Evolutionary conservation across 2,113 vertebrate genomes (phyloP), one percentile per base, ranked within the genome.

Genomic region (Barbus barbus): DNA sequence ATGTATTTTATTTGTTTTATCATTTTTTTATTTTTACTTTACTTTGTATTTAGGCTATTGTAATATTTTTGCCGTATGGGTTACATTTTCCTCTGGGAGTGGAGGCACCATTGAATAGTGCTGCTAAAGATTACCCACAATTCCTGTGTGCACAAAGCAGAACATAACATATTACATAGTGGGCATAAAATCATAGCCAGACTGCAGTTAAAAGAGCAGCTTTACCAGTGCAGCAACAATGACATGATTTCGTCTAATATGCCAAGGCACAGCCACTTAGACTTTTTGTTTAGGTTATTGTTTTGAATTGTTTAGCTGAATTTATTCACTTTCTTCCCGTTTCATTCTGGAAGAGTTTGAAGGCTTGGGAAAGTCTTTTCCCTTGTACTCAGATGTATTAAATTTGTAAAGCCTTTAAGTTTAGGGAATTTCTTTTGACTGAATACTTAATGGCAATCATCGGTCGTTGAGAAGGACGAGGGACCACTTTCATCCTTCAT

Each of bases 401-500:
- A 26, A 72, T 83, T 58, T 72, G 44, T 56, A 51, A 28, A 51
- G 28, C 26, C n/a, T 41, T 7, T 16, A 13, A 82, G 14, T 18
- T 75, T 41, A 60, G 31, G 61, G 53, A 83, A 58, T 44, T 60
- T 83, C 69, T 31, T 76, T 51, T 69, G 60, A 60, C 63, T 12
- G 80, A 86, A 89, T 82, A 78, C 60, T 81, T 71, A 78, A 73
- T 31, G 63, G 46, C 81, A 63, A 88, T 69, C 51, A 72, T 83
- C 77, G 80, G 86, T n/a, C 81, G 38, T 46, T 33, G 38, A 46
- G 74, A 80, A 74, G 81, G 22, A 84, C 73, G 67, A 82, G 85
- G 71, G 41, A 44, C 77, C 3, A 74, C 58, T 89, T 85, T 82
- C 60, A 85, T 78, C 85, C 28, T 77, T 84, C 46, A 86, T 84